phyloP scores from a whole-genome alignment of 2,797 vertebrate species.

The Hybognathus amarus region DNA sequence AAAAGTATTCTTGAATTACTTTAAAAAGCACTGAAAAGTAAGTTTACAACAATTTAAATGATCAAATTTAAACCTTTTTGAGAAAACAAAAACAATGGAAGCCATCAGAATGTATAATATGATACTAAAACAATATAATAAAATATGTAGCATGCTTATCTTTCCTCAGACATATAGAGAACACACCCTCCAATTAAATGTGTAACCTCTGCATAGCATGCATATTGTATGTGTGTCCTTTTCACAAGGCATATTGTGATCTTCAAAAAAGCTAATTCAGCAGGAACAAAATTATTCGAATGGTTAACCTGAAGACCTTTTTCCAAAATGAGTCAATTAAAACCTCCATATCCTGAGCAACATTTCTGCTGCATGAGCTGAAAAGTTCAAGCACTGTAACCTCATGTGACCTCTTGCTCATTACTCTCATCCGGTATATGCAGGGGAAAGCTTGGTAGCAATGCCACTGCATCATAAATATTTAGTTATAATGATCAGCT shows the following conservation, averaged over 20 bases:
- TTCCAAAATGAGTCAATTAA: constrained; percentile 37
- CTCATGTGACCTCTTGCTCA: constrained; percentile 19
- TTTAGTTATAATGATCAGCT: constrained; percentile 13
- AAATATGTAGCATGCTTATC: background rate
- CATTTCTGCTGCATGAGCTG: constrained; percentile 31
- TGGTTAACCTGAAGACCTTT: constrained; percentile 15
- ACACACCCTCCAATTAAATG: background rate
- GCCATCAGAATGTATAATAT: background rate
- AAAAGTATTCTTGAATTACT: background rate
- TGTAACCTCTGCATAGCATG: constrained; percentile 4
- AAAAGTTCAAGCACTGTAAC: constrained; percentile 28
- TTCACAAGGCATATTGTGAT: background rate
- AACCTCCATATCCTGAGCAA: background rate
- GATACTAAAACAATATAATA: background rate
- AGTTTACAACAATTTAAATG: background rate
- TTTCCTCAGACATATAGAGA: background rate
- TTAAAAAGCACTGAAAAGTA: background rate
- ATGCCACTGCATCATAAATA: constrained; percentile 32
- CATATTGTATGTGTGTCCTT: constrained; percentile 4
- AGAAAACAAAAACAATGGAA: background rate
- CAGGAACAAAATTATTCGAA: constrained; percentile 12
- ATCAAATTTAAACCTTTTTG: background rate
- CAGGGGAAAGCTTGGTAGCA: background rate
- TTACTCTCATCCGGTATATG: constrained; percentile 4
- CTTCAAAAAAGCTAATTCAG: constrained; percentile 15